phyloP scores from a whole-genome alignment of 2,888 invertebrate genomes.

The Harmothoe impar region DNA sequence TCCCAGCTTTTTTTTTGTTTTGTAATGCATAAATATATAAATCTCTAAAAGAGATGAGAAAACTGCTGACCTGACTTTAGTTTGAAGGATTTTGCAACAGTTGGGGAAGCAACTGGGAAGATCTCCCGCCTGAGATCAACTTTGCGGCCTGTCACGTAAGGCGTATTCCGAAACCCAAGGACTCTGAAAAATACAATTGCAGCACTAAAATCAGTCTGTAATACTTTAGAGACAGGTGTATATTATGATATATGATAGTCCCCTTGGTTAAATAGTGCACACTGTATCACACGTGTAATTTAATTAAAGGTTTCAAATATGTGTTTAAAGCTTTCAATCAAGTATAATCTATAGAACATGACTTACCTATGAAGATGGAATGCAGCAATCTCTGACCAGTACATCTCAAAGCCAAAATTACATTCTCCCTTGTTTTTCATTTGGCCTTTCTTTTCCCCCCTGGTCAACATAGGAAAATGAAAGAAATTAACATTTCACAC shows the following conservation, averaged over 20 bases:
- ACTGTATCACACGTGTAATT: too few species aligned
- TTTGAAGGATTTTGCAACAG: slow-evolving; percentile 63
- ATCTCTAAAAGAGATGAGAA: too few species aligned
- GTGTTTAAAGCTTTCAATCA: too few species aligned
- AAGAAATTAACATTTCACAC: too few species aligned
- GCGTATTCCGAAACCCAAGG: slow-evolving; percentile 72
- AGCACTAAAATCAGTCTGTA: neutral
- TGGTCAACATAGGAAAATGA: neutral
- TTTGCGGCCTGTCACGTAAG: slow-evolving; percentile 70
- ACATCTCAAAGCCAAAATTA: slow-evolving; percentile 72
- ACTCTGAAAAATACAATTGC: slow-evolving; percentile 65
- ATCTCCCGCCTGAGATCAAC: slow-evolving; percentile 70
- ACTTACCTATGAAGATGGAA: slow-evolving; percentile 71
- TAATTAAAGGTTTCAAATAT: too few species aligned
- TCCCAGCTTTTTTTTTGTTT: too few species aligned
- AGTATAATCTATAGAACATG: too few species aligned
- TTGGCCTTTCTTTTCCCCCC: slow-evolving; percentile 70
- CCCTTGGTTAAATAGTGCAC: too few species aligned
- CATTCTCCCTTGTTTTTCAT: slow-evolving; percentile 71
- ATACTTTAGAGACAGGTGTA: too few species aligned
- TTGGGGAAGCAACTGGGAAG: slow-evolving; percentile 69
- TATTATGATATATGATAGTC: too few species aligned
- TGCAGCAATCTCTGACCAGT: slow-evolving; percentile 71
- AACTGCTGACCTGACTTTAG: slow-evolving; percentile 16
- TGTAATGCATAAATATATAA: too few species aligned